These are phyloP conservation scores for Conger conger DNA, from an alignment of 2,113 vertebrate species.

Conservation along the genomic window DNA sequence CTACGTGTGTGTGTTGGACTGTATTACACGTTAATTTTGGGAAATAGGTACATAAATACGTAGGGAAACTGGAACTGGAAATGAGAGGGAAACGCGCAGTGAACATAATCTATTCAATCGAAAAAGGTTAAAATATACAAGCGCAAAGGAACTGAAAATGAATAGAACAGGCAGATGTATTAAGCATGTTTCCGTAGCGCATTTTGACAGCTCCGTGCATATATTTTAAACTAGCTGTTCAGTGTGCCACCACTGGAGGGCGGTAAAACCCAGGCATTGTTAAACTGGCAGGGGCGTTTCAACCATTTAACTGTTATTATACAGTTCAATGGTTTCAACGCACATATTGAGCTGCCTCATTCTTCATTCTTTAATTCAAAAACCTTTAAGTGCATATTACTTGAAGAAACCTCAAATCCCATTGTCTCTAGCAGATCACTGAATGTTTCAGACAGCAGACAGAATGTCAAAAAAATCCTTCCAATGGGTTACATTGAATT, in stretches of 20 bases:
- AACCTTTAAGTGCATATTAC: neutral
- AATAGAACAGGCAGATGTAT: neutral
- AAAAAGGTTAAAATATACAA: neutral
- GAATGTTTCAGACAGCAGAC: neutral
- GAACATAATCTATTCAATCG: neutral
- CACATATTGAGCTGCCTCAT: neutral
- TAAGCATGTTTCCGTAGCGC: neutral
- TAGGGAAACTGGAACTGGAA: neutral
- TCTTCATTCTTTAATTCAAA: neutral
- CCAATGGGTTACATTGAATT: neutral
- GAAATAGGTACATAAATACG: neutral
- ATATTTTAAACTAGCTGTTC: slow-evolving; percentile 17
- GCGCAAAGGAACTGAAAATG: neutral
- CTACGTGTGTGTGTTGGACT: slow-evolving; percentile 35
- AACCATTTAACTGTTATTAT: too few relatives aligned
- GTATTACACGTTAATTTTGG: neutral
- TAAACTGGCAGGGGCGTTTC: neutral
- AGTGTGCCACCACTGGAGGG: slow-evolving; percentile 23
- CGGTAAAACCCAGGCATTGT: neutral
- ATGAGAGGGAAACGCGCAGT: neutral
- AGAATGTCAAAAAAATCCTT: neutral
- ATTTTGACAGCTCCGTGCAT: neutral
- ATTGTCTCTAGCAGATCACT: neutral
- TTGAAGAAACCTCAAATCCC: neutral
- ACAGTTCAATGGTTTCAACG: too few relatives aligned